phyloP scores from a whole-genome alignment of 2,113 vertebrate species.

The Calypte anna region DNA sequence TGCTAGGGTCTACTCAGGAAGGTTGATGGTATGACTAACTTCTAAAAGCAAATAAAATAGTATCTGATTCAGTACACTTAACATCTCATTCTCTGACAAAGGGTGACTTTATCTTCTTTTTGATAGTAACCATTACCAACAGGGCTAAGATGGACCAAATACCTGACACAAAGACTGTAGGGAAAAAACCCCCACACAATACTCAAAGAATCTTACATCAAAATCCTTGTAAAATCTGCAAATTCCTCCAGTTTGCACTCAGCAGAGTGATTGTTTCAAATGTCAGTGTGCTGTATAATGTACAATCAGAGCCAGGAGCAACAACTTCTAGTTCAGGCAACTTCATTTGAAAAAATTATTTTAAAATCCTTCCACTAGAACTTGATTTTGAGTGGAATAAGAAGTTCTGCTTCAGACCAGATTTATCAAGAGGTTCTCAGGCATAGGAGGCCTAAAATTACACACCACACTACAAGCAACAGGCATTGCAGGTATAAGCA shows the following conservation, averaged over 20 bases:
- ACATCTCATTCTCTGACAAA: not conserved
- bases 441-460: not conserved
- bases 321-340: not conserved
- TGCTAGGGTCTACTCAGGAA: not conserved
- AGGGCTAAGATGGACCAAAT: not conserved
- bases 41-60: conserved; percentile 38
- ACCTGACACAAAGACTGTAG: not conserved
- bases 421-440: not conserved
- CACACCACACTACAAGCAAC: not conserved
- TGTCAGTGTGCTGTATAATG: not conserved
- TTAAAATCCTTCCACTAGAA: not conserved
- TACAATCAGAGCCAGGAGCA: not conserved
- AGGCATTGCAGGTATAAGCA: not conserved
- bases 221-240: not conserved
- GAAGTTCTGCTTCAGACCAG: not conserved
- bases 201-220: not conserved
- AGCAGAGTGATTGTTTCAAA: not conserved
- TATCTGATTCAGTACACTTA: not conserved
- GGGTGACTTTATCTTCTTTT: conserved; percentile 4
- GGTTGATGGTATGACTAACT: not conserved
- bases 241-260: not conserved
- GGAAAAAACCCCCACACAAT: not conserved
- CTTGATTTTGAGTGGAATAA: not conserved
- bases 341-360: not conserved
- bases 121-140: not conserved